Evolutionary conservation across 2,888 invertebrate genomes (phyloP).

Genomic region (Bellardia pandia): DNA sequence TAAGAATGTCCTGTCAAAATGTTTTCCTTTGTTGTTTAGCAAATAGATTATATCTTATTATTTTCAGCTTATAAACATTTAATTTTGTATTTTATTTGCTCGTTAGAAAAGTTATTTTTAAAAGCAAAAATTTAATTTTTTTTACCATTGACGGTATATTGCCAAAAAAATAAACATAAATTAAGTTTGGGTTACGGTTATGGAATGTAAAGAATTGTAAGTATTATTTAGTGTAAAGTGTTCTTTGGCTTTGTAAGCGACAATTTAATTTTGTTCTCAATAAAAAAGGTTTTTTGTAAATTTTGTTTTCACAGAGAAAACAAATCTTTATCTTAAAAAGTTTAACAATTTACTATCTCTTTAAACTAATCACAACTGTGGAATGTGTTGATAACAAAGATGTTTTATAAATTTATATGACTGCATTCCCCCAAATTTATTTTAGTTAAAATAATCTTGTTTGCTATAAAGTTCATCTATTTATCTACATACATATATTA

Average conservation of each 20-base stretch:
- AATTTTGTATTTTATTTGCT: neutral
- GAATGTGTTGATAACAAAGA: slow-evolving; percentile 18
- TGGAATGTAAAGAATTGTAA: neutral
- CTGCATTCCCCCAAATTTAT: neutral
- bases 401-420: neutral
- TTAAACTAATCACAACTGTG: neutral
- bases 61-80: slow-evolving; percentile 23
- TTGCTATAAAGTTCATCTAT: slow-evolving; percentile 1
- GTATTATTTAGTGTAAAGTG: neutral
- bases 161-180: neutral
- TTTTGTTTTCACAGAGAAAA: too few species aligned
- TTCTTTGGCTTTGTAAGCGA: neutral
- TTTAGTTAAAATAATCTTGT: neutral
- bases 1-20: neutral
- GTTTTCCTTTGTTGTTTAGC: neutral
- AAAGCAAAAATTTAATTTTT: slow-evolving; percentile 21
- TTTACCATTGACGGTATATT: slow-evolving; percentile 34
- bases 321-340: neutral
- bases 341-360: neutral
- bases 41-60: neutral
- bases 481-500: neutral
- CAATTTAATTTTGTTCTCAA: slow-evolving; percentile 51
- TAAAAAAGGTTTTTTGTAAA: slow-evolving; percentile 4
- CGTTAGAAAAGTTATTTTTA: neutral
- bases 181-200: slow-evolving; percentile 32